A percentile compares a stretch with the other conserved stretches of the same genome.
Conservation (phyloP, 2,888 invertebrate species). For the Netelia virgata region DNA sequence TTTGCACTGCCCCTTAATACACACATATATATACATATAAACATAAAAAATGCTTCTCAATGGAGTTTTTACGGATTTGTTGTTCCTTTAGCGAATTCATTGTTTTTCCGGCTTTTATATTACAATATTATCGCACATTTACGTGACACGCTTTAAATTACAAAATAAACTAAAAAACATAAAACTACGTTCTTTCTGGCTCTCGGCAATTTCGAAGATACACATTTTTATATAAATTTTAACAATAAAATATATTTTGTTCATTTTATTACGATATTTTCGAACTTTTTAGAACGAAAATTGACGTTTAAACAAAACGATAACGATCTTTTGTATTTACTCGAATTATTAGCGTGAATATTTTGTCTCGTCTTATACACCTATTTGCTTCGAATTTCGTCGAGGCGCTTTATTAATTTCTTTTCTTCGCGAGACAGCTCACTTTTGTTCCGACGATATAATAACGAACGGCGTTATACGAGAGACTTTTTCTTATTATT, state of each 20-base stretch:
- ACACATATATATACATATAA: neutral
- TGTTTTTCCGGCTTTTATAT: slow-evolving; percentile 7
- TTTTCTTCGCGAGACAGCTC: neutral
- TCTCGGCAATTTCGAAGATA: neutral
- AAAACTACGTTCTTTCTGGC: neutral
- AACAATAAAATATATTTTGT: neutral
- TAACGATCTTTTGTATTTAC: neutral
- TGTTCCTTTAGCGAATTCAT: slow-evolving; percentile 15
- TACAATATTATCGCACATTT: neutral
- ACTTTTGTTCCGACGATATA: neutral
- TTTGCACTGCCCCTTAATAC: slow-evolving; percentile 8
- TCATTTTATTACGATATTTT: neutral
- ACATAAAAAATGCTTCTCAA: neutral
- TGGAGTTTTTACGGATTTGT: slow-evolving; percentile 9
- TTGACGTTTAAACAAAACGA: neutral
- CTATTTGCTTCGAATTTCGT: neutral
- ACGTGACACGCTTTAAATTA: slow-evolving; percentile 19
- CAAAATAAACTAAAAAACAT: neutral
- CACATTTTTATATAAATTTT: too few species aligned
- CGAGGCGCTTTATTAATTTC: neutral
- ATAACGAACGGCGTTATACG: slow-evolving; percentile 3
- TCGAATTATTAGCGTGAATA: neutral
- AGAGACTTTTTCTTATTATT: slow-evolving; percentile 5
- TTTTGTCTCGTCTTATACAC: neutral
- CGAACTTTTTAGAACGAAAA: neutral